Conservation (phyloP, 2,888 invertebrate species). For the Herminia tarsipennalis region DNA sequence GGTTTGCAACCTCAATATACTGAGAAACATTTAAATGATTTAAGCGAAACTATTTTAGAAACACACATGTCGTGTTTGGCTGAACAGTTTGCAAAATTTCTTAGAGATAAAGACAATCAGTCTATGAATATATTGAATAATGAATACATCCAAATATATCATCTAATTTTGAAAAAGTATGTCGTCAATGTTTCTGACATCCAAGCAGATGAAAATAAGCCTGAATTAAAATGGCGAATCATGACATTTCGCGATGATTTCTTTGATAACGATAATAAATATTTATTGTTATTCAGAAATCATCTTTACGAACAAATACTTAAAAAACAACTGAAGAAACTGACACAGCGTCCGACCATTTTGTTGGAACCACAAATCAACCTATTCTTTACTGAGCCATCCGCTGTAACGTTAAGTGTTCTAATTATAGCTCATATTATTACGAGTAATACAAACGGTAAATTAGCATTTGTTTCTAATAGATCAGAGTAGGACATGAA, state of each 20-base stretch:
- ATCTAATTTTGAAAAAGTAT: conserved; percentile 18
- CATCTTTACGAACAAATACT: conserved; percentile 14
- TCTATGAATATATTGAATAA: conserved; percentile 18
- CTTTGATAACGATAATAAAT: conserved; percentile 17
- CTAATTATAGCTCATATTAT: conserved; percentile 20
- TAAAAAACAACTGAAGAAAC: not conserved
- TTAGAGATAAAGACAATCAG: conserved; percentile 4
- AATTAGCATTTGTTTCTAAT: conserved; percentile 1
- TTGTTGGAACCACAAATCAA: not conserved
- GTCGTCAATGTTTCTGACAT: conserved; percentile 20
- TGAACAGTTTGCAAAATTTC: conserved; percentile 10
- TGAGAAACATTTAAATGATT: conserved; percentile 13
- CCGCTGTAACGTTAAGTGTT: conserved; percentile 5
- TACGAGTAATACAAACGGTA: not conserved
- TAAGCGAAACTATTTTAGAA: conserved; percentile 17
- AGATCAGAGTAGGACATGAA: not conserved
- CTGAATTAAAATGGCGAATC: conserved; percentile 4
- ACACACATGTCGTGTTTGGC: conserved; percentile 21
- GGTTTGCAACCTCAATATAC: conserved; percentile 9
- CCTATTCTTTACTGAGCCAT: conserved; percentile 5
- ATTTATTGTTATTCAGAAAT: conserved; percentile 15
- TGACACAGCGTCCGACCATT: not conserved
- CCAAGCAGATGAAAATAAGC: conserved; percentile 7
- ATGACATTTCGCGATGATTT: conserved; percentile 20
- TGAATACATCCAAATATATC: conserved; percentile 24